Evolutionary conservation across 2,797 vertebrate species (phyloP).

Genomic region (Valencia hispanica): DNA sequence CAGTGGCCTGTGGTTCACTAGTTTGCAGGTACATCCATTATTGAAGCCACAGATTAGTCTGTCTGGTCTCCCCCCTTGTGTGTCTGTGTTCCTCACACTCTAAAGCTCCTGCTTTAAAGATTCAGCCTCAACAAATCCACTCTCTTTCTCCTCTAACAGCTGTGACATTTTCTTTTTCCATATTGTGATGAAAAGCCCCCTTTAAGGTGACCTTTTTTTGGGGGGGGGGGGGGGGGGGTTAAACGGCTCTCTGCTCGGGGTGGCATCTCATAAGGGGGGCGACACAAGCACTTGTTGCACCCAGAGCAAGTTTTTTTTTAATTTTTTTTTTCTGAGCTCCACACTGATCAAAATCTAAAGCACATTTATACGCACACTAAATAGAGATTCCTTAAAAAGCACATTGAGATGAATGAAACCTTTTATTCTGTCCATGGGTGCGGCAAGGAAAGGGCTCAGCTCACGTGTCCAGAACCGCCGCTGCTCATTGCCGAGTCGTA

Average conservation of each 20-base stretch:
- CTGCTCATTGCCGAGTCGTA: conserved; percentile 2
- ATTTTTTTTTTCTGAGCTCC: too few species aligned
- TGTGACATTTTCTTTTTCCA: background rate
- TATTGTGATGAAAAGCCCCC: background rate
- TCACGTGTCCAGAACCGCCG: background rate
- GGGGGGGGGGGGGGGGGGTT: too few species aligned
- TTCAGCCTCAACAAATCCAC: conserved; percentile 7
- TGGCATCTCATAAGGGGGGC: background rate
- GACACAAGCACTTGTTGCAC: background rate
- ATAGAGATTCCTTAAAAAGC: background rate
- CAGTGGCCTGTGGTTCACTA: conserved; percentile 66
- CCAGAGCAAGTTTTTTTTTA: too few species aligned
- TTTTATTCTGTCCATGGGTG: background rate
- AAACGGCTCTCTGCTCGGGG: background rate
- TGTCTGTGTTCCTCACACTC: conserved; percentile 18
- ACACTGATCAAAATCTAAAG: background rate
- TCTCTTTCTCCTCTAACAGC: background rate
- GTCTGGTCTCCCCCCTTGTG: conserved; percentile 48
- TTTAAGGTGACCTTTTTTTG: background rate
- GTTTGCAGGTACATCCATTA: conserved; percentile 72
- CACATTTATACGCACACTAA: background rate
- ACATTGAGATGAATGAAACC: background rate
- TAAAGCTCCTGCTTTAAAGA: conserved; percentile 45
- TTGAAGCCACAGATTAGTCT: conserved; percentile 70
- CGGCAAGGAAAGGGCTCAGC: background rate